Evolutionary conservation across 2,113 vertebrate species (phyloP), one percentile per base, ranked within the genome.

Genomic region (Corythornis vintsioides): DNA sequence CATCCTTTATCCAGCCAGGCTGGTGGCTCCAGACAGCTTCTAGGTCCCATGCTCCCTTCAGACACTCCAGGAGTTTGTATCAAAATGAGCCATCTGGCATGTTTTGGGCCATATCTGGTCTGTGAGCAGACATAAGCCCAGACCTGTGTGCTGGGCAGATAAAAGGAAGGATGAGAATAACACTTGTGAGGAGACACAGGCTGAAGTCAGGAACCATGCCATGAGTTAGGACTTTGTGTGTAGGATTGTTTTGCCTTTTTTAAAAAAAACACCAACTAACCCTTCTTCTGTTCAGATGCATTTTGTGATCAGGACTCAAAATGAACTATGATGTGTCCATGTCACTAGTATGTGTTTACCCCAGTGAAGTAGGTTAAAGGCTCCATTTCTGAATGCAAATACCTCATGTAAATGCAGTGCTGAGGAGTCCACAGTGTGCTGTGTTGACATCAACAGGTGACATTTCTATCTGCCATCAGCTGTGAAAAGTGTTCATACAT

Each of bases 81-180:
- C 15, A 3, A 15, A 76, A 11, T 1, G 18, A 57, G 29, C 16
- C 0, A 13, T 33, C 0, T 0, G 22, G 15, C 10, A 31, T 40
- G 29, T 31, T 57, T 7, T 5, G 24, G 53, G 43, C 43, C 24
- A 3, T 22, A 7, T 15, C 9, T 10, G 21, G 43, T 26, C 83
- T 38, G 45, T 33, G 31, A 21, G 60, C 50, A 77, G 56, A 13
- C 7, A 2, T 0, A 1, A 42, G 17, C n/a, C 8, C 38, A 45
- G 74, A 6, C 19, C 19, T 22, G 17, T 3, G 22, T 40, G 50
- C 50, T 61, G 59, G 47, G 56, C 47, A 61, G 25, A 10, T 45
- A 20, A 31, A 59, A 25, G 26, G 28, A 52, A 33, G 14, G 24
- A 4, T 21, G 10, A 20, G 19, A 40, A 21, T 10, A 4, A 4